Percentiles rank a stretch among this genome's conserved stretches.
Conservation (phyloP, 2,113 vertebrate species). For the Halichoeres trimaculatus region DNA sequence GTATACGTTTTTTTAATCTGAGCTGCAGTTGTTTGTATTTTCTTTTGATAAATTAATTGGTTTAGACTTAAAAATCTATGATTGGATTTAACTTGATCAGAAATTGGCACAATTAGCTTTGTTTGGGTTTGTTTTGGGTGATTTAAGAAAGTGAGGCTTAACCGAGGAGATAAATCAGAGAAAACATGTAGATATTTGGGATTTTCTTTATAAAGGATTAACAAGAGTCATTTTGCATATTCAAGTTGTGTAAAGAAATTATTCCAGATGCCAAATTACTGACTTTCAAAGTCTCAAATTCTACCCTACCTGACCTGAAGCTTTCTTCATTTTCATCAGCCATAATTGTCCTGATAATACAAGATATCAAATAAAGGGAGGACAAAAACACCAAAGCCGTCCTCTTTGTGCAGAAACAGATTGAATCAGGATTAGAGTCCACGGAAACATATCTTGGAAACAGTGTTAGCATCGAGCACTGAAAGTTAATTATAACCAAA, state of each 20-base stretch:
- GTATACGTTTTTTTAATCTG: constrained; percentile 14
- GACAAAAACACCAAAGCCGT: constrained; percentile 10
- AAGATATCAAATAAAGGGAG: constrained; percentile 5
- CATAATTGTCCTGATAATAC: constrained; percentile 19
- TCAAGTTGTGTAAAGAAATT: too few relatives aligned
- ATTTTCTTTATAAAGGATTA: constrained; percentile 3
- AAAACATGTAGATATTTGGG: neutral
- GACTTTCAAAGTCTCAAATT: neutral
- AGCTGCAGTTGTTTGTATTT: constrained; percentile 32
- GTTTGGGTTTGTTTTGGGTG: constrained; percentile 54
- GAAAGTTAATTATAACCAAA: constrained; percentile 70
- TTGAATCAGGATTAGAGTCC: constrained; percentile 55
- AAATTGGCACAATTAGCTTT: constrained; percentile 23
- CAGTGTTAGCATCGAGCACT: constrained; percentile 49
- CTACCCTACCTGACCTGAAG: neutral
- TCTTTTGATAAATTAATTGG: constrained; percentile 42
- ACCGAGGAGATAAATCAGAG: neutral
- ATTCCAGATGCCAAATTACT: too few relatives aligned
- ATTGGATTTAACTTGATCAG: constrained; percentile 30
- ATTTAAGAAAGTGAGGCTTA: neutral
- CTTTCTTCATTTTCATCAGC: neutral
- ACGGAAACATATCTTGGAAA: constrained; percentile 66
- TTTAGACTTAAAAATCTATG: constrained; percentile 42
- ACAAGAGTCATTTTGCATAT: neutral
- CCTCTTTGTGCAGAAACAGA: constrained; percentile 25